Conservation (phyloP, 2,797 vertebrate species). For the Silurus aristotelis region DNA sequence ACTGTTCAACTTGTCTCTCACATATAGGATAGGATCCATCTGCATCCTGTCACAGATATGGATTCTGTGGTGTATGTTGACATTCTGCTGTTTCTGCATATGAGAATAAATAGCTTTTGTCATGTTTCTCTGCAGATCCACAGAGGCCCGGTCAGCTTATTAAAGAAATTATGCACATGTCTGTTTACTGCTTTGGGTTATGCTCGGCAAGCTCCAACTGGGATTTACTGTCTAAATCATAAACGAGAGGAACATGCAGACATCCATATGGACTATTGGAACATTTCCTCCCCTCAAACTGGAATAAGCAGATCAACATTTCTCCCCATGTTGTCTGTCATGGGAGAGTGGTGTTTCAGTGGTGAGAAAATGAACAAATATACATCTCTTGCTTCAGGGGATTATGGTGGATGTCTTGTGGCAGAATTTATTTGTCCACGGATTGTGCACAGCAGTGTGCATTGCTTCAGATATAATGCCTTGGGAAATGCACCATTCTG, state of each 20-base stretch:
- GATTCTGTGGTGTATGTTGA: neutral
- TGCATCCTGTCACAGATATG: slow-evolving; percentile 6
- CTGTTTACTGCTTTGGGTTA: slow-evolving; percentile 42
- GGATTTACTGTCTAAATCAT: slow-evolving; percentile 30
- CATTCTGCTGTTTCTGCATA: neutral
- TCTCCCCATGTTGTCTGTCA: slow-evolving; percentile 6
- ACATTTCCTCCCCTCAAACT: neutral
- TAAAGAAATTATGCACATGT: slow-evolving; percentile 54
- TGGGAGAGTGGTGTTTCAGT: neutral
- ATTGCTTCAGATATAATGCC: slow-evolving; percentile 22
- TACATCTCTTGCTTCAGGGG: slow-evolving; percentile 28
- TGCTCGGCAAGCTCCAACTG: slow-evolving; percentile 37
- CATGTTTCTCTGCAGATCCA: slow-evolving; percentile 12
- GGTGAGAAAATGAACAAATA: slow-evolving; percentile 10
- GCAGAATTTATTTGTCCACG: slow-evolving; percentile 40
- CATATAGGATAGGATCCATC: neutral
- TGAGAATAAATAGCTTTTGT: slow-evolving; percentile 13
- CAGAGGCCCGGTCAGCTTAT: slow-evolving; percentile 36
- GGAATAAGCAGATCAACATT: slow-evolving; percentile 20
- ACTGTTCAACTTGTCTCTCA: slow-evolving; percentile 13
- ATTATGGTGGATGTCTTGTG: slow-evolving; percentile 19
- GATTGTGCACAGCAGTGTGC: slow-evolving; percentile 22
- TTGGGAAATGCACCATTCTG: slow-evolving; percentile 3
- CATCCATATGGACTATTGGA: slow-evolving; percentile 43
- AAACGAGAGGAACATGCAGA: slow-evolving; percentile 39